Conservation (phyloP, 2,797 vertebrate genomes). For the Pteronotus mesoamericanus region DNA sequence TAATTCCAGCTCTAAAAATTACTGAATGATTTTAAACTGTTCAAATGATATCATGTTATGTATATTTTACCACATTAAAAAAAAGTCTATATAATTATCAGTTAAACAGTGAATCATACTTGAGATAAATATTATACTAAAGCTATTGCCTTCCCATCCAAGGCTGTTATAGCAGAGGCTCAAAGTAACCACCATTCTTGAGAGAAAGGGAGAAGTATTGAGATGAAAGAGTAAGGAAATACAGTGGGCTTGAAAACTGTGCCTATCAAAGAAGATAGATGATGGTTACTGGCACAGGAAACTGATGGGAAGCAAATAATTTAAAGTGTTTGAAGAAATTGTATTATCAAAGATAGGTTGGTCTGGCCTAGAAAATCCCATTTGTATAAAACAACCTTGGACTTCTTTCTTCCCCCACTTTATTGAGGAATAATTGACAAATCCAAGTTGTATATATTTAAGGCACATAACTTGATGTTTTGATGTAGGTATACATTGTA, state of each 20-base stretch:
- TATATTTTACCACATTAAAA: neutral
- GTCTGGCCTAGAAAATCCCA: neutral
- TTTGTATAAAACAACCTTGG: neutral
- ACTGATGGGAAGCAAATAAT: neutral
- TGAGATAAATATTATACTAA: neutral
- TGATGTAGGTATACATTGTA: neutral
- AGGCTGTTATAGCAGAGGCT: neutral
- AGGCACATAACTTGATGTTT: neutral
- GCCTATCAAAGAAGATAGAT: neutral
- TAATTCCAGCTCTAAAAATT: conserved; percentile 20
- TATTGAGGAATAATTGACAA: neutral
- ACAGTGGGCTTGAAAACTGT: neutral
- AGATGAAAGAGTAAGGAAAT: neutral
- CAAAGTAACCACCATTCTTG: neutral
- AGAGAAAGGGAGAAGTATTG: neutral
- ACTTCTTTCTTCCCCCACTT: neutral
- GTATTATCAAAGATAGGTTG: neutral
- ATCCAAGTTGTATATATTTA: neutral
- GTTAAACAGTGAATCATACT: neutral
- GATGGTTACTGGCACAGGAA: neutral
- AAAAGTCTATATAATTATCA: neutral
- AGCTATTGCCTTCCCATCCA: neutral
- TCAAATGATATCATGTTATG: neutral
- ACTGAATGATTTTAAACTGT: neutral
- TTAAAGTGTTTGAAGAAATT: neutral